These are phyloP conservation scores for Coecobrya sp. DNA, from an alignment of 2,888 invertebrate species.

Conservation along the genomic window DNA sequence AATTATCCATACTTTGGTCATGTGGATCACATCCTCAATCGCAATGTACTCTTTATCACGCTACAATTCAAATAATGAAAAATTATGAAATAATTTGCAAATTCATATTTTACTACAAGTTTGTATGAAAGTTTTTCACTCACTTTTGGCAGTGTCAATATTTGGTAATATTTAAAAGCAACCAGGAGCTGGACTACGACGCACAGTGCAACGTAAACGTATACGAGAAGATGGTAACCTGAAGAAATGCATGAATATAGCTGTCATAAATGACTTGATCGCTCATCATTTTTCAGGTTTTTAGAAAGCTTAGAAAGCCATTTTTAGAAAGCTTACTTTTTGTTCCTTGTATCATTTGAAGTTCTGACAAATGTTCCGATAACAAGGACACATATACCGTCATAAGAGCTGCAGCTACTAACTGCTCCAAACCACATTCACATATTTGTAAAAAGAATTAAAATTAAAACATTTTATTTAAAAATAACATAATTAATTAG, in stretches of 20 bases:
- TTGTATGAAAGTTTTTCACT: background rate
- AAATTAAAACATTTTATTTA: background rate
- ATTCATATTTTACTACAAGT: background rate
- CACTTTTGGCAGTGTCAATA: constrained; percentile 27
- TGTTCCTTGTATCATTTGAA: constrained; percentile 56
- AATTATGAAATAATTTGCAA: constrained; percentile 3
- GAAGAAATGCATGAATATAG: no score
- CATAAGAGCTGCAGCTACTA: constrained; percentile 43
- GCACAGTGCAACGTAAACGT: constrained; percentile 22
- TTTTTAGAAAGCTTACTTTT: no score
- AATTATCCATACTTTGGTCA: constrained; percentile 52
- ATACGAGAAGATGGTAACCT: constrained; percentile 47
- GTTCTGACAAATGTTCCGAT: constrained; percentile 52
- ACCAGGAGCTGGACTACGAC: constrained; percentile 31
- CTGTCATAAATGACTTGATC: no score
- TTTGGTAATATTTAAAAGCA: constrained; percentile 55
- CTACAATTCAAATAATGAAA: no score
- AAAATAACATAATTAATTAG: no score
- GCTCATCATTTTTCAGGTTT: no score
- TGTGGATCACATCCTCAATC: constrained; percentile 2
- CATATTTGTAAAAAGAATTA: background rate
- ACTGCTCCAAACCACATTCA: background rate
- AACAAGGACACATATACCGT: constrained; percentile 42
- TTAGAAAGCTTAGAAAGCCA: no score
- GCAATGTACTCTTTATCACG: constrained; percentile 21